phyloP scores from a whole-genome alignment of 2,797 vertebrate genomes.

The Cheirogaleus major region DNA sequence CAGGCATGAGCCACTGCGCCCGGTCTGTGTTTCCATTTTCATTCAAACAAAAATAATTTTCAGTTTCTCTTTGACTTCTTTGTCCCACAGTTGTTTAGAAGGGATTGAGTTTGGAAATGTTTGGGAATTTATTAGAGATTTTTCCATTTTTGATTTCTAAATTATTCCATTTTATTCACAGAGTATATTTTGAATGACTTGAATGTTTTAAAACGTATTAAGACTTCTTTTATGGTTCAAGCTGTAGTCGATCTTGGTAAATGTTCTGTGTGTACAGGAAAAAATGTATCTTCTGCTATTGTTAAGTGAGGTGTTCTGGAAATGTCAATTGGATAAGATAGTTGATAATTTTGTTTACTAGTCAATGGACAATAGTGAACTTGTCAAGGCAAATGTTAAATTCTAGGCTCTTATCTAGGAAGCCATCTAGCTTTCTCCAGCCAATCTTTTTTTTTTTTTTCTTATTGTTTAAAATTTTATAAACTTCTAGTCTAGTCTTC shows the following conservation, averaged over 20 bases:
- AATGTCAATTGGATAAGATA: neutral
- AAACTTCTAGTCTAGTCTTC: neutral
- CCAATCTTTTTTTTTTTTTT: neutral
- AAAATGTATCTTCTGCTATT: neutral
- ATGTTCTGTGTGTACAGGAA: neutral
- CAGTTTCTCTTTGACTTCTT: neutral
- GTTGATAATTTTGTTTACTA: neutral
- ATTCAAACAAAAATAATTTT: neutral
- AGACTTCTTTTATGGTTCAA: neutral
- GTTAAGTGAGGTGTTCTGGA: neutral
- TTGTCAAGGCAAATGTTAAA: neutral
- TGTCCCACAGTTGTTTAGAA: neutral
- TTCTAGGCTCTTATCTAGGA: neutral
- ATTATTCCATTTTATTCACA: neutral
- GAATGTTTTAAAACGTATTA: neutral
- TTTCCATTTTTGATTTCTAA: neutral
- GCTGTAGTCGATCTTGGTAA: neutral
- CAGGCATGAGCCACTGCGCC: too few relatives aligned
- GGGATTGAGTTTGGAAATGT: neutral
- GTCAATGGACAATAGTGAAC: neutral
- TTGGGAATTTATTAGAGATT: neutral
- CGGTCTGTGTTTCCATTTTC: neutral
- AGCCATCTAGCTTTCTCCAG: neutral
- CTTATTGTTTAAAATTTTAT: neutral
- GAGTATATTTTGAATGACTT: neutral